Evolutionary conservation across 2,888 invertebrate genomes (phyloP), one percentile per base, ranked within the genome.

Genomic region (Cosmia pyralina): DNA sequence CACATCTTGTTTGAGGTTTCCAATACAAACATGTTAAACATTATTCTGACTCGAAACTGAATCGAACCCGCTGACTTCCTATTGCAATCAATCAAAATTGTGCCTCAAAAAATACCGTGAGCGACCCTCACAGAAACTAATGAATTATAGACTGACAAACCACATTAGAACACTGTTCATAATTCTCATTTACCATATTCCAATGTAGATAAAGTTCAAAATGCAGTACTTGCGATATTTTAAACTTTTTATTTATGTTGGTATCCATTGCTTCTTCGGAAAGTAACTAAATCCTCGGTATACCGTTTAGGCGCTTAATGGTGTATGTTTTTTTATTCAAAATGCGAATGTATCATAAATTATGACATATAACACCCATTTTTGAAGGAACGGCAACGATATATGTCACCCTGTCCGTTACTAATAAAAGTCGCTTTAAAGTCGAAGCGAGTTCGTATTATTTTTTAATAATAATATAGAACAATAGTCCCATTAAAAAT

Each of bases 291-390:
- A 94, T 94, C 93, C 92, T 90, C 82, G 88, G 93, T 94, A 93
- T 92, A 94, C 94, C 93, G 93, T 95, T 95, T 94, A 93, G 92
- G 89, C 90, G 91, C 90, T 92, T 94, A 95, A 94, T 94, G 94
- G 91, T 92, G 81, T 88, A 66, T 78, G 75, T 77, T 91, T 92
- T 93, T 93, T 93, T 91, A 86, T 88, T 84, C 84, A 85, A 84
- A 88, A 90, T 88, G 86, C 90, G 90, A 90, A 93, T 93, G 91
- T 92, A 92, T 94, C 93, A 95, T 94, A 93, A 94, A 93, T 94
- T 93, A 94, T 93, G 94, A 93, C 92, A 93, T 87, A 89, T 90
- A 89, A 94, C 94, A 92, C 93, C 93, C 91, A 92, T 90, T 88
- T 78, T 83, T 84, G 82, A 85, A 87, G 83, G 77, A 83, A 79